Evolutionary conservation across 2,113 vertebrate species (phyloP).

Genomic region (Erpornis zantholeuca): DNA sequence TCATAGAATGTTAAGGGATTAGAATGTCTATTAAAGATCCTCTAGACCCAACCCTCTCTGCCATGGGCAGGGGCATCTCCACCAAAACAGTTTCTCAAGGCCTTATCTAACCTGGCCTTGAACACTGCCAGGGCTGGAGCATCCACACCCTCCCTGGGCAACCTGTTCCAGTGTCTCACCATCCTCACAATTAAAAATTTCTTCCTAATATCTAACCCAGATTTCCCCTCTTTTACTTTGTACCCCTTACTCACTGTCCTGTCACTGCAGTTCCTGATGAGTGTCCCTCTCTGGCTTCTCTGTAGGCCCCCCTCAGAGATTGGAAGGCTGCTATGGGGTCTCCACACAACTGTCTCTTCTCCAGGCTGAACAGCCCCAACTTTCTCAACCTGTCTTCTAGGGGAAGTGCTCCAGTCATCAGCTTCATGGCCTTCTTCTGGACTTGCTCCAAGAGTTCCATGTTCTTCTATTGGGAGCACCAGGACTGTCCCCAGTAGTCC

Average conservation of each 20-base stretch:
- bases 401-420: not conserved
- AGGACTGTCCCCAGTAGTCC: not conserved
- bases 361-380: not conserved
- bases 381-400: not conserved
- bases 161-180: not conserved
- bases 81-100: not conserved
- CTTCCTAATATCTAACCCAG: not conserved
- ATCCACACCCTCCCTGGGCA: not conserved
- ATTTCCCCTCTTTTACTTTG: not conserved
- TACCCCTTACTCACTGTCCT: not conserved
- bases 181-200: not conserved
- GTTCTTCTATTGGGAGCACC: not conserved
- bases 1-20: not conserved
- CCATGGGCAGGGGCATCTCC: not conserved
- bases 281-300: not conserved
- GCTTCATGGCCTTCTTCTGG: not conserved
- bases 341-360: not conserved
- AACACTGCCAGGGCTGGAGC: not conserved
- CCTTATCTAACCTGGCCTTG: not conserved
- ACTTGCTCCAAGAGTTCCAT: not conserved
- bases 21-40: not conserved
- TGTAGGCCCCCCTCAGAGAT: not conserved
- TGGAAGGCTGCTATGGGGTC: not conserved
- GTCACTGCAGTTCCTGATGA: not conserved
- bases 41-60: not conserved